Base-by-base conservation (phyloP, 2,888 invertebrate species). In the Mythimna lalbum region DNA sequence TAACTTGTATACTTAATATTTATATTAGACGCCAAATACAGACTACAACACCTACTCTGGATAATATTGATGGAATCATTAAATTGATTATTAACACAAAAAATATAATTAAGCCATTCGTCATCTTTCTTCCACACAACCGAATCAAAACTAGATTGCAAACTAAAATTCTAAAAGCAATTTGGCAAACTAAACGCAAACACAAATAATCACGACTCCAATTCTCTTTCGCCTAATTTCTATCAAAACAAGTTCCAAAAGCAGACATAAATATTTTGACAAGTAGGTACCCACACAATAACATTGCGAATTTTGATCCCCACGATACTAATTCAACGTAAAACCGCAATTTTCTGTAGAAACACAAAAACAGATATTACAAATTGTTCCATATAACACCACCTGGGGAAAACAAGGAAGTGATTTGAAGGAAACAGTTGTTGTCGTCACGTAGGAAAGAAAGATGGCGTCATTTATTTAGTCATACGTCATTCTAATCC, bases 401-500 rank as follows among this genome's bases (percentile, higher is more conserved):
- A 93, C 92, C 93, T 94, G 93, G 85, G 89, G 79, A 87, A 86
- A 86, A 85, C 83, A 84, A 63, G 82, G 67, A 83, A 83, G 82
- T 81, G 82, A 86, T 87, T 86, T 77, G 57, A 17, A 47, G 72
- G 67, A 67, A 75, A 50, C 72, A 68, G 79, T 80, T 49, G 72
- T 79, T 78, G 69, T 62, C 87, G 92, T 92, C 95, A 94, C 95
- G 95, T 95, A 91, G 82, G 39, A 52, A 76, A 76, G 82, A 88
- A 90, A 93, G 88, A 91, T 89, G 86, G 79, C 82, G 88, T 89
- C 84, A 92, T 93, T 92, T 91, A 89, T 91, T 88, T 87, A 86
- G 92, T 88, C 86, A 92, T 93, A 88, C 86, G 89, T 94, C 93
- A 91, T 85, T 75, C 81, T 88, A 92, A 92, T 93, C 88, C 94